Percentiles rank a stretch among this genome's conserved stretches.
Evolutionary conservation across 2,888 invertebrate genomes (phyloP).

Genomic region (Erebia ligea): DNA sequence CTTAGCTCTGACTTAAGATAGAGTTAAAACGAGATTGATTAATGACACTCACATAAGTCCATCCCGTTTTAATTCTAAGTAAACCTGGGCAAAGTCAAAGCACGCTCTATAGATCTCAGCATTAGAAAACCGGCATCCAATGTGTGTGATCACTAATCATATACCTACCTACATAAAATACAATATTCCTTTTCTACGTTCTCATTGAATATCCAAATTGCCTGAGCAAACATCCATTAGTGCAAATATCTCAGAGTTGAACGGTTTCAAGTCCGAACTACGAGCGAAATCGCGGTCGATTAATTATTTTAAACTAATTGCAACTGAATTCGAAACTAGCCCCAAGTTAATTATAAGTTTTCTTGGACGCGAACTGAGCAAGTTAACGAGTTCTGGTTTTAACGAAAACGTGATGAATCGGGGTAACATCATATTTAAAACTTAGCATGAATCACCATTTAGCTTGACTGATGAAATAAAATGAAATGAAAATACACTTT

Average conservation of each 20-base stretch:
- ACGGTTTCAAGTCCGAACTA: constrained; percentile 6
- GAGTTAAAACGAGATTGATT: too few species aligned
- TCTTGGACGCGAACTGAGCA: constrained; percentile 25
- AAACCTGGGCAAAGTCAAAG: too few species aligned
- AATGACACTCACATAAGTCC: too few species aligned
- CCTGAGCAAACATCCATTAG: neutral
- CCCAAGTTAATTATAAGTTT: constrained; percentile 38
- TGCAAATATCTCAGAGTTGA: neutral
- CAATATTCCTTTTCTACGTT: neutral
- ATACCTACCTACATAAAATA: too few species aligned
- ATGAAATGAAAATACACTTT: too few species aligned
- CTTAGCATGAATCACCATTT: neutral
- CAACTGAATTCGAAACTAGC: constrained; percentile 30
- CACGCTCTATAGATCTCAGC: too few species aligned
- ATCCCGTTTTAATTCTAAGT: too few species aligned
- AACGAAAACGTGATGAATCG: constrained; percentile 31
- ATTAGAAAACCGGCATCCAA: too few species aligned
- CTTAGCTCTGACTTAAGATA: too few species aligned
- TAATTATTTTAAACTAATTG: constrained; percentile 29
- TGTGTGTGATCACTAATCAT: too few species aligned
- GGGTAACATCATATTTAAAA: constrained; percentile 8
- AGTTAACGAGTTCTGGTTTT: constrained; percentile 28
- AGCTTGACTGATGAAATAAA: too few species aligned
- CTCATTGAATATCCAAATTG: neutral
- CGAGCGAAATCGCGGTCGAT: constrained; percentile 23